Conservation (phyloP, 2,797 vertebrate genomes). For the Anabacerthia variegaticeps region DNA sequence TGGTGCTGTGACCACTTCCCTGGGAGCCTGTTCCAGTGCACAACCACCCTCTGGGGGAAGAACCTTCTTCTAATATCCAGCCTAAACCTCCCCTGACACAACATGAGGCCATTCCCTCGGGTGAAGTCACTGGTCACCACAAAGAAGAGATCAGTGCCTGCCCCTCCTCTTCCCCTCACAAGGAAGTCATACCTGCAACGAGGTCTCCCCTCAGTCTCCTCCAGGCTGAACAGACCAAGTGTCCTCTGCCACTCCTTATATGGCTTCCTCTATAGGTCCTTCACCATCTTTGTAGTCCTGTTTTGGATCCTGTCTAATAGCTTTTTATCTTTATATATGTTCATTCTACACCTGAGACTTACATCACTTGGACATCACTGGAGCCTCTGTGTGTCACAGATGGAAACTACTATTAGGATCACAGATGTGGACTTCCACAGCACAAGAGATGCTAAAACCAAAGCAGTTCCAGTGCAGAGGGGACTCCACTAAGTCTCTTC, state of each 20-base stretch:
- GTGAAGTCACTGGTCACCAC: background rate
- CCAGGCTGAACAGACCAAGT: background rate
- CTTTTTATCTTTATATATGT: background rate
- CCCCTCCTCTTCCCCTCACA: accelerated
- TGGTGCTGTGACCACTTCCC: background rate
- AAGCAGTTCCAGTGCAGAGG: background rate
- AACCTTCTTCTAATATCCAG: background rate
- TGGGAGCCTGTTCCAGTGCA: background rate
- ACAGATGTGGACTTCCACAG: background rate
- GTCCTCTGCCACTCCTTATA: background rate
- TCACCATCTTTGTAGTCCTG: background rate
- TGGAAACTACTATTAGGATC: background rate
- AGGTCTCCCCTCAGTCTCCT: background rate
- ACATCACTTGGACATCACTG: background rate
- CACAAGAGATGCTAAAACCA: background rate
- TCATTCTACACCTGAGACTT: accelerated
- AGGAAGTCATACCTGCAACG: background rate
- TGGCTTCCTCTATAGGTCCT: background rate
- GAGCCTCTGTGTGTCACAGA: background rate
- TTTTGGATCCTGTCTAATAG: background rate
- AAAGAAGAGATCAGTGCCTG: background rate
- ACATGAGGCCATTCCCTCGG: accelerated
- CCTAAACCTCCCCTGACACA: background rate
- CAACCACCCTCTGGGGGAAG: background rate
- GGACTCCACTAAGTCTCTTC: background rate